Evolutionary conservation across 2,113 vertebrate genomes (phyloP).

Genomic region (Boulengeromyrus knoepffleri): DNA sequence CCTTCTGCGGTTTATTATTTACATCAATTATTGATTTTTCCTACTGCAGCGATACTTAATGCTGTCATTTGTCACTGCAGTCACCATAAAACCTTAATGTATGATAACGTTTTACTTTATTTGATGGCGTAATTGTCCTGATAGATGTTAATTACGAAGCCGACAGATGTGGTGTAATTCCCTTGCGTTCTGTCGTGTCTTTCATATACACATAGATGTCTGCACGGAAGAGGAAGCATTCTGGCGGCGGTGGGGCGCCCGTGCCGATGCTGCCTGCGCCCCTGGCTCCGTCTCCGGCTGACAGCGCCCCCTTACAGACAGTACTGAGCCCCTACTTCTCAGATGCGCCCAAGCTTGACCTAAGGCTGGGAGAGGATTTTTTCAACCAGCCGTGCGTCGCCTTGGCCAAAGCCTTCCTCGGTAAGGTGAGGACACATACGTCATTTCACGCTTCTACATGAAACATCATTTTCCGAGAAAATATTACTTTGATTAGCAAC

Average conservation of each 20-base stretch:
- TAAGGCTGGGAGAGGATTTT: constrained; percentile 62
- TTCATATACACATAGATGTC: constrained; percentile 35
- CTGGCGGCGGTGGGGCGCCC: neutral
- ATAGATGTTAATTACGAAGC: neutral
- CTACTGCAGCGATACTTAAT: neutral
- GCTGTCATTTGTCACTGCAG: neutral
- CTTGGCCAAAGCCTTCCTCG: constrained; percentile 81
- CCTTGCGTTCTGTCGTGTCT: neutral
- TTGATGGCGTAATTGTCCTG: neutral
- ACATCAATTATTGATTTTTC: neutral
- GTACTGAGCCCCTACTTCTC: constrained; percentile 68
- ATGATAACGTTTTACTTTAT: neutral
- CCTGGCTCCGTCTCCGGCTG: neutral
- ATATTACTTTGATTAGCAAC: neutral
- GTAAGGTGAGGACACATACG: constrained; percentile 65
- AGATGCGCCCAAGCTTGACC: constrained; percentile 2
- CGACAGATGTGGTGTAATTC: neutral
- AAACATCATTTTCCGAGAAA: neutral
- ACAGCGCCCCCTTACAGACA: constrained; percentile 2
- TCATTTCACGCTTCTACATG: neutral
- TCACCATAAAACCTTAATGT: neutral
- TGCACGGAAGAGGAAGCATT: constrained; percentile 46
- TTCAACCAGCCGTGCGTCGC: constrained; percentile 72
- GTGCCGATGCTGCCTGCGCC: neutral
- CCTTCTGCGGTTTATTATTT: neutral